A percentile compares a stretch with the other conserved stretches of the same genome.
Conservation (phyloP, 2,888 invertebrate genomes). For the Drosophila quinaria region DNA sequence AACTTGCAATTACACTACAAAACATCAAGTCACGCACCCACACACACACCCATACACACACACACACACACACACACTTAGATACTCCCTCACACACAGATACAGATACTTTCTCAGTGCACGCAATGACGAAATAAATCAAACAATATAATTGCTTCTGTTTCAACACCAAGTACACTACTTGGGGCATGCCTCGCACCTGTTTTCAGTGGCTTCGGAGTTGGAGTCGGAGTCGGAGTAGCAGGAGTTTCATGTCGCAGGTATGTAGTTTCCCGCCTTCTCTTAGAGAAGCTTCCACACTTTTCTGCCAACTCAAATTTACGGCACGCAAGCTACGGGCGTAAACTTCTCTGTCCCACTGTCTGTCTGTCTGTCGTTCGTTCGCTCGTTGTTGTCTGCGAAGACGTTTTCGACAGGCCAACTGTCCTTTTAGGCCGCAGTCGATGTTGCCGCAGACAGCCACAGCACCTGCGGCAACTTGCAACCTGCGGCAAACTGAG, state of each 20-base stretch:
- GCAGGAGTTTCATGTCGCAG: slow-evolving; percentile 37
- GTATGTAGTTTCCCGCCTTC: slow-evolving; percentile 2
- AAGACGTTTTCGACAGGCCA: slow-evolving; percentile 70
- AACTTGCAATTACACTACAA: slow-evolving; percentile 72
- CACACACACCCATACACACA: slow-evolving; percentile 19
- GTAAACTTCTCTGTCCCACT: slow-evolving; percentile 55
- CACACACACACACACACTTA: slow-evolving; percentile 11
- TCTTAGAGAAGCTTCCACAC: slow-evolving; percentile 29
- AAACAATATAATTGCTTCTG: slow-evolving; percentile 77
- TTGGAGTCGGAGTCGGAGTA: slow-evolving; percentile 20
- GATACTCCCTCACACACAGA: slow-evolving; percentile 10
- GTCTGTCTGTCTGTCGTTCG: slow-evolving; percentile 19
- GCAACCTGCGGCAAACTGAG: slow-evolving; percentile 48
- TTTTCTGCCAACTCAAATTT: slow-evolving; percentile 63
- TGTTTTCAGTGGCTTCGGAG: slow-evolving; percentile 59
- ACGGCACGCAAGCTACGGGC: slow-evolving; percentile 72
- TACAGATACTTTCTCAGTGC: slow-evolving; percentile 35
- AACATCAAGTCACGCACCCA: slow-evolving; percentile 56
- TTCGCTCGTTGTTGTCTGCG: slow-evolving; percentile 38
- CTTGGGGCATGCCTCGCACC: slow-evolving; percentile 57
- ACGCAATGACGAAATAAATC: slow-evolving; percentile 79
- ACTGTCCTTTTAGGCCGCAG: slow-evolving; percentile 70
- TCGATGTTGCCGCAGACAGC: slow-evolving; percentile 28
- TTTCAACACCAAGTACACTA: slow-evolving; percentile 70
- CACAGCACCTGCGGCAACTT: slow-evolving; percentile 55